These are phyloP conservation scores for Drosophila maculinotata DNA, from an alignment of 2,888 invertebrate genomes.

Conservation along the genomic window DNA sequence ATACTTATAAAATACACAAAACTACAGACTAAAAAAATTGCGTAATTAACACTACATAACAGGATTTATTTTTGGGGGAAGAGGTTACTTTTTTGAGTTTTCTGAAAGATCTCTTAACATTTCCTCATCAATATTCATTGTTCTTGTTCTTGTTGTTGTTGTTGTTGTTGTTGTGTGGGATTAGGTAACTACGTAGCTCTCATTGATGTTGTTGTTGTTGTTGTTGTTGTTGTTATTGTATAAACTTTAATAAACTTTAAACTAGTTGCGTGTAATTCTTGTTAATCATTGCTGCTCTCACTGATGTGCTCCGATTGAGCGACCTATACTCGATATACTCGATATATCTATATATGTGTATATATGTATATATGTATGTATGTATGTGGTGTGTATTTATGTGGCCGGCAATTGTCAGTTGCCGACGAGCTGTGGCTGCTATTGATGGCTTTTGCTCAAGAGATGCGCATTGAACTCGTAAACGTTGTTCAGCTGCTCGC, in stretches of 20 bases:
- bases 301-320: constrained; percentile 19
- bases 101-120: constrained; percentile 22
- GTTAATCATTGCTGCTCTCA: background rate
- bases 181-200: constrained; percentile 85
- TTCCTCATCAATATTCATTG: constrained; percentile 12
- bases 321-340: constrained; percentile 3
- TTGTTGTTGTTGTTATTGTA: constrained; percentile 26
- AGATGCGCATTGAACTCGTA: constrained; percentile 99
- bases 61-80: constrained; percentile 48
- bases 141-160: constrained; percentile 34
- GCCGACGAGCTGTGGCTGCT: constrained; percentile 81
- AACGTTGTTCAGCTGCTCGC: constrained; percentile 96
- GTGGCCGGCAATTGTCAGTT: constrained; percentile 44
- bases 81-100: constrained; percentile 7
- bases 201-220: constrained; percentile 45
- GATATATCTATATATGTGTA: too few relatives aligned
- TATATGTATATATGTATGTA: constrained; percentile 1
- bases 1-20: constrained; percentile 34
- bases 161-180: constrained; percentile 60
- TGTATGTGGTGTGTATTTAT: background rate
- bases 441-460: constrained; percentile 96
- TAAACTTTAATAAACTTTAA: constrained; percentile 25
- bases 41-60: constrained; percentile 77
- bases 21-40: constrained; percentile 69
- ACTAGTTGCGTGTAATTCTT: constrained; percentile 17